Evolutionary conservation across 2,797 vertebrate species (phyloP), one percentile per base, ranked within the genome.

Genomic region (Mormyrus proboscirostris): DNA sequence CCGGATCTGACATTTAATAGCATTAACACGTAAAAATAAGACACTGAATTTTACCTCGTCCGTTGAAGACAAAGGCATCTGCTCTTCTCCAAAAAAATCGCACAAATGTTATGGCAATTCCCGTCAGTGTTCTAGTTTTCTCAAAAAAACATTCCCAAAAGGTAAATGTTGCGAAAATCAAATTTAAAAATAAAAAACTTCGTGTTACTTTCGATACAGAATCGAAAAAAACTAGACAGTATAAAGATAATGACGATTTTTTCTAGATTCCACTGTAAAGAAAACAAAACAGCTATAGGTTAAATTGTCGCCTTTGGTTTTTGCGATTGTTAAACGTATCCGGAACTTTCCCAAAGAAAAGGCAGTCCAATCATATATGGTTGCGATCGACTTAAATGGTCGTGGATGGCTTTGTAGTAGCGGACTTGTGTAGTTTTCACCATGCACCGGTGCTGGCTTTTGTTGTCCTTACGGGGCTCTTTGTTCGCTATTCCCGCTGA

Each of bases 401-500:
- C 47, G 9, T 14, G 82, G 82, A 51, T 51, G 47, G 82, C 82
- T 49, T 51, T 25, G 73, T 79, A 19, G 38, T 47, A 44, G 65
- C 29, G 65, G 65, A 83, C 38, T 49, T 83, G 79, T n/a, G 79
- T 50, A 83, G 41, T 50, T 83, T 25, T 49, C 41, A n/a, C 79
- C 79, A 16, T 76, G 88, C 88, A 90, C 85, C 89, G 91, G 91
- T 85, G 82, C 88, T 89, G 65, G 53, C 91, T 65, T 90, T 19
- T 57, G 87, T 89, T 88, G 91, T 87, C 90, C 90, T 53, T 86
- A 59, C 89, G 59, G 57, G 85, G 85, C 89, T 91, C 93, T 94
- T 94, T 94, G 93, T 94, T 93, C 92, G 92, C 89, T 89, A 91
- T 90, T 91, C 91, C 92, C 90, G 91, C 92, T 93, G 91, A 91